These are phyloP conservation scores for Zhuqinia jingwanae DNA, from an alignment of 2,888 invertebrate genomes.

Conservation along the genomic window DNA sequence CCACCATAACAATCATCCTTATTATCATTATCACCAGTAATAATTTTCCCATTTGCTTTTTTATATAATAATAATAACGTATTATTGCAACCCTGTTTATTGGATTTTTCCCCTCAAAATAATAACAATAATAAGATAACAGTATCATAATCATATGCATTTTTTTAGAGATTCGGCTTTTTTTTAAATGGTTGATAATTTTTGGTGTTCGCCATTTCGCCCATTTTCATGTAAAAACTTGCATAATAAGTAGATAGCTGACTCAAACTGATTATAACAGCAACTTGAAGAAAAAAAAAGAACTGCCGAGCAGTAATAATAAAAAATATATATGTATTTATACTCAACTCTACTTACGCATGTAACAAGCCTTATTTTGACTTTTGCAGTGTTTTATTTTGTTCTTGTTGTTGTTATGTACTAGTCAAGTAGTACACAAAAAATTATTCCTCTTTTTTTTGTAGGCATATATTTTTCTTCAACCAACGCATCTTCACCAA, in stretches of 20 bases:
- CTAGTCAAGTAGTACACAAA: no score
- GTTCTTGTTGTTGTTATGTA: neutral
- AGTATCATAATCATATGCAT: neutral
- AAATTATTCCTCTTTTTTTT: neutral
- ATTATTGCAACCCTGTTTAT: conserved; percentile 8
- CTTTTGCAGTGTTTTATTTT: neutral
- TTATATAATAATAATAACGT: no score
- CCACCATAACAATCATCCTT: conserved; percentile 5
- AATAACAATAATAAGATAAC: no score
- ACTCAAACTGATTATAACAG: no score
- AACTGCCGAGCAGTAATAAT: neutral
- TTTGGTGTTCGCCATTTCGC: no score
- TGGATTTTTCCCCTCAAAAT: no score
- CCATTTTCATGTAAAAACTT: no score
- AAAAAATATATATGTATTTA: no score
- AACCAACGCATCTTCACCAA: conserved; percentile 51
- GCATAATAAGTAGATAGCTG: no score
- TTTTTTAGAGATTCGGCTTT: neutral
- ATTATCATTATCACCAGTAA: conserved; percentile 16
- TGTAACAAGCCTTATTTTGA: neutral
- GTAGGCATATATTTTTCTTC: neutral
- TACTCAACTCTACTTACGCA: neutral
- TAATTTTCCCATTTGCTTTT: no score
- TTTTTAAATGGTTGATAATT: neutral
- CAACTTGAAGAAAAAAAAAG: neutral